Conservation (phyloP, 2,113 vertebrate species). For the Megalops atlanticus region DNA sequence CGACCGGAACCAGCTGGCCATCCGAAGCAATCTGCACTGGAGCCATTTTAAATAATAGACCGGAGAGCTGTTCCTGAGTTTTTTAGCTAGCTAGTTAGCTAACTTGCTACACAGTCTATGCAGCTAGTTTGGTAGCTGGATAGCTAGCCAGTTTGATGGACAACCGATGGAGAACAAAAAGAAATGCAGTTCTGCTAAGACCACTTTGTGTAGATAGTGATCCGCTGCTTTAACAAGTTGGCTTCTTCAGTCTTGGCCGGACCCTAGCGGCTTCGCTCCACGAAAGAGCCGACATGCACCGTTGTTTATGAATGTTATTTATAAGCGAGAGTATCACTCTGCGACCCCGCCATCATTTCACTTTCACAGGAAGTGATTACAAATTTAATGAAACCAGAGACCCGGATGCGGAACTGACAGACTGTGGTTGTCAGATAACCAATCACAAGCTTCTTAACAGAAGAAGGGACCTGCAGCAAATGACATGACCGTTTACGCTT, state of each 20-base stretch:
- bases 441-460: neutral
- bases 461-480: neutral
- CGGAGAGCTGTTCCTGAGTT: neutral
- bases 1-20: slow-evolving; percentile 88
- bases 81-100: neutral
- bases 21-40: slow-evolving; percentile 92
- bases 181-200: slow-evolving; percentile 64
- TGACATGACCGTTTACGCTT: neutral
- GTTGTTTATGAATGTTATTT: slow-evolving; percentile 25
- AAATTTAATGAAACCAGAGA: neutral
- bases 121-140: neutral
- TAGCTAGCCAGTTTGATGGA: neutral
- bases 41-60: slow-evolving; percentile 78
- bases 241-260: slow-evolving; percentile 10
- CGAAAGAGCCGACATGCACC: slow-evolving; percentile 40
- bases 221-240: neutral
- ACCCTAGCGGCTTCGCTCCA: slow-evolving; percentile 12
- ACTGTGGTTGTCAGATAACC: neutral
- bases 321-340: neutral
- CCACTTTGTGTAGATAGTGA: neutral
- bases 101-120: slow-evolving; percentile 41
- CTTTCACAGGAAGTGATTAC: slow-evolving; percentile 28
- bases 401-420: slow-evolving; percentile 19
- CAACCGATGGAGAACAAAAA: slow-evolving; percentile 37
- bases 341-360: slow-evolving; percentile 66